Evolutionary conservation across 2,113 vertebrate genomes (phyloP).

Genomic region (Panthera tigris): DNA sequence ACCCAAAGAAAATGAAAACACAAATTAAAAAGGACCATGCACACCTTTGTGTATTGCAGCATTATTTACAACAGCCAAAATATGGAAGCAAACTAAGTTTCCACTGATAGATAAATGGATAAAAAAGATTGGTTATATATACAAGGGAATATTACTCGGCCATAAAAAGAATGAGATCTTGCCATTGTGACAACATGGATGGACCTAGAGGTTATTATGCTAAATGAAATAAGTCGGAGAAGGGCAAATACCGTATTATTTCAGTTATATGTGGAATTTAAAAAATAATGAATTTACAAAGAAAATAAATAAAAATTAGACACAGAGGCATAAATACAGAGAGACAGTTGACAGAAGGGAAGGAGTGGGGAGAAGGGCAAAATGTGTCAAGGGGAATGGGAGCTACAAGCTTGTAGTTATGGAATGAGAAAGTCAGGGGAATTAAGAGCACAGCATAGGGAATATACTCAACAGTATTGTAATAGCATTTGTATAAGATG

Average conservation of each 20-base stretch:
- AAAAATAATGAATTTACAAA: not conserved
- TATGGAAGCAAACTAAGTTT: not conserved
- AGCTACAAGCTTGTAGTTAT: not conserved
- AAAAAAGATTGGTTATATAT: not conserved
- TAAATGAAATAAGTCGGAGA: not conserved
- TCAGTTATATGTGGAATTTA: not conserved
- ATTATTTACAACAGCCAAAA: not conserved
- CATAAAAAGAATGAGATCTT: not conserved
- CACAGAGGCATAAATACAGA: not conserved
- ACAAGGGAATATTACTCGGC: not conserved
- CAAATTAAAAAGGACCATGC: not conserved
- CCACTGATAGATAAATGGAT: not conserved
- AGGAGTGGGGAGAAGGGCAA: not conserved
- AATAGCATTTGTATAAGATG: not conserved
- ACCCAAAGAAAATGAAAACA: not conserved
- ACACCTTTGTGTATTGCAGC: not conserved
- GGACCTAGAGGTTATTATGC: not conserved
- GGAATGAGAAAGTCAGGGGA: not conserved
- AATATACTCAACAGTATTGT: not conserved
- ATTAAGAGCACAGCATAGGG: not conserved
- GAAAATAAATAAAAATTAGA: not conserved
- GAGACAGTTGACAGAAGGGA: not conserved
- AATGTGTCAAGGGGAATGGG: not conserved
- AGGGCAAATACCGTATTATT: not conserved
- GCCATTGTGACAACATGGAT: not conserved